These are phyloP conservation scores for Diprion similis DNA, from an alignment of 1,140 invertebrate species.

Conservation along the genomic window DNA sequence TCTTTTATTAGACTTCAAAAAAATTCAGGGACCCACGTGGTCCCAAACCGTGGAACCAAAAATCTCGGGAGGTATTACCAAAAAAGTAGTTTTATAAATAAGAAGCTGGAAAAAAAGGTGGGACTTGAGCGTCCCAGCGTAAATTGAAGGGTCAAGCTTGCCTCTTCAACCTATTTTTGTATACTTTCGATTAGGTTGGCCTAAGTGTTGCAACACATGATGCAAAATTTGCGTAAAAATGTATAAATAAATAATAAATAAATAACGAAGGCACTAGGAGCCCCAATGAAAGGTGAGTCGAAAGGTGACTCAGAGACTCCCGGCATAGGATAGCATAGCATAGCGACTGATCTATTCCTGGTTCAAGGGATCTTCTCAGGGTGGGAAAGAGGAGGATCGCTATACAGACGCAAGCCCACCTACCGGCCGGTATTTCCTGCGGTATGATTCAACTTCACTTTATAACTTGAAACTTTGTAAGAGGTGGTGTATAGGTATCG, in stretches of 20 bases:
- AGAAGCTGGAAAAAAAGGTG: no score
- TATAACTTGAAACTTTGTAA: background rate
- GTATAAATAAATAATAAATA: background rate
- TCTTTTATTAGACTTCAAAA: no score
- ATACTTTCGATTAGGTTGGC: no score
- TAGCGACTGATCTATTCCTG: conserved; percentile 49
- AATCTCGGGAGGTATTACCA: background rate
- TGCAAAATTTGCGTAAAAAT: background rate
- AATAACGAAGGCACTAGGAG: conserved; percentile 24
- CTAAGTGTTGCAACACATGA: background rate
- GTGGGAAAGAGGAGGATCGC: background rate
- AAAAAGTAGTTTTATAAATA: background rate
- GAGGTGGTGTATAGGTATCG: no score
- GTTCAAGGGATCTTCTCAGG: conserved; percentile 30
- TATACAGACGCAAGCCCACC: background rate
- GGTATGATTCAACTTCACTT: conserved; percentile 1
- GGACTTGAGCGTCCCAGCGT: no score
- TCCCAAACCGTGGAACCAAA: background rate
- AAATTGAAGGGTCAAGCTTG: no score
- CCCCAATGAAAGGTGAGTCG: conserved; percentile 47
- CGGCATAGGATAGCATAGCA: conserved; percentile 41
- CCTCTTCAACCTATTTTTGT: no score
- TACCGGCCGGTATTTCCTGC: background rate
- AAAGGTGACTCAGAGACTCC: conserved; percentile 44
- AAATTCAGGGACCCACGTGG: no score